phyloP scores from a whole-genome alignment of 2,888 invertebrate genomes.

The Kryphioiulus occultus region DNA sequence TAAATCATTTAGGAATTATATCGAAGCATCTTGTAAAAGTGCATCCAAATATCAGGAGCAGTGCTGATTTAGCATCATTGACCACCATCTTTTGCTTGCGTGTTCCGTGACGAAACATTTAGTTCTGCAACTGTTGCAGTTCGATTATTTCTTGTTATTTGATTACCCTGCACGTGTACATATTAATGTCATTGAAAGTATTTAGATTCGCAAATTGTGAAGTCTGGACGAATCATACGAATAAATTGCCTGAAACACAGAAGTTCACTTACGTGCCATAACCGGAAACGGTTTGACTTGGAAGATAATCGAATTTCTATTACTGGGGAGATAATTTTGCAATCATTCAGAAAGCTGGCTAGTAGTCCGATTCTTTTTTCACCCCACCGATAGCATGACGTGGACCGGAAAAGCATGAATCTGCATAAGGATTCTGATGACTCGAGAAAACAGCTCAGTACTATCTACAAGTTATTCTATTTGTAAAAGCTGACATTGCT shows the following conservation, averaged over 20 bases:
- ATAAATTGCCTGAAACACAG: background rate
- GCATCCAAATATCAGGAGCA: no score
- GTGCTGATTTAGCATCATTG: no score
- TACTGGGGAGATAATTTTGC: background rate
- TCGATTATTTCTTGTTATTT: background rate
- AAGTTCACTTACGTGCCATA: background rate
- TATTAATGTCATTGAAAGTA: background rate
- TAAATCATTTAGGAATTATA: no score
- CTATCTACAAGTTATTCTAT: no score
- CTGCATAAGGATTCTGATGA: no score
- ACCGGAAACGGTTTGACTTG: background rate
- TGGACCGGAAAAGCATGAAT: background rate
- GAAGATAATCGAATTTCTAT: background rate
- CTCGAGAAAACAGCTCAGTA: no score
- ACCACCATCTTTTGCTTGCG: no score
- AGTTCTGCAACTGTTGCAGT: background rate
- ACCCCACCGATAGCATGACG: background rate
- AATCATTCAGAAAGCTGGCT: background rate
- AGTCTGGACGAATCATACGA: background rate
- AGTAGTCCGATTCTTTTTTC: background rate
- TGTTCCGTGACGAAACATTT: no score
- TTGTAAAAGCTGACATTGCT: no score
- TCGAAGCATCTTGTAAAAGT: no score
- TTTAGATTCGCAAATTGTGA: background rate
- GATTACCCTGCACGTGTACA: background rate